Evolutionary conservation across 2,113 vertebrate genomes (phyloP).

Genomic region (Malurus elegans): DNA sequence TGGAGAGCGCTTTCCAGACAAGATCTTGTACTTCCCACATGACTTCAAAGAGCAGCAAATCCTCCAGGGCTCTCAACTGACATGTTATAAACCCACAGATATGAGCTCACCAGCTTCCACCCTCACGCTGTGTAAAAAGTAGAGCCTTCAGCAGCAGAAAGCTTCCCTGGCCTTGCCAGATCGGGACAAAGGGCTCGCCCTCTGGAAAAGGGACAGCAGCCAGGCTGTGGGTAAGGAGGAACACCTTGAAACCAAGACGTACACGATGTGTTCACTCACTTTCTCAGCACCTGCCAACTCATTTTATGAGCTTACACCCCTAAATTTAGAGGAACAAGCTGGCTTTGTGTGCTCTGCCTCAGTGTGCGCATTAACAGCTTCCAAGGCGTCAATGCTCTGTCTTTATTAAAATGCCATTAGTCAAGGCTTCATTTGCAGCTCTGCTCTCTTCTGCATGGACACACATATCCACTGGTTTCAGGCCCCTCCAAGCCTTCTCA

Average conservation of each 20-base stretch:
- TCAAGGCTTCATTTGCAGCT: neutral
- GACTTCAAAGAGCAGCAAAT: neutral
- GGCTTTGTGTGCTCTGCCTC: neutral
- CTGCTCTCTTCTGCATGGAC: neutral
- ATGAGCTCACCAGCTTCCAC: neutral
- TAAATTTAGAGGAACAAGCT: neutral
- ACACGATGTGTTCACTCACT: fast-evolving
- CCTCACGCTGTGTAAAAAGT: neutral
- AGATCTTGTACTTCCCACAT: slow-evolving; percentile 5
- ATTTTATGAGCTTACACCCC: neutral
- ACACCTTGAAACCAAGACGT: neutral
- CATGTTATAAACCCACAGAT: neutral
- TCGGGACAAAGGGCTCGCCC: neutral
- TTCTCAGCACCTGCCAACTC: neutral
- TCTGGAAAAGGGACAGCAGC: neutral
- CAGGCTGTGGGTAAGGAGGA: neutral
- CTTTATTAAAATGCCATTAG: neutral
- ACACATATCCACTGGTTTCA: neutral
- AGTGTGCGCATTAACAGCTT: neutral
- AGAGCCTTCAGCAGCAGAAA: slow-evolving; percentile 19
- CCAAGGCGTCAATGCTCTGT: neutral
- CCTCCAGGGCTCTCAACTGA: neutral
- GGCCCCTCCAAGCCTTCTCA: neutral
- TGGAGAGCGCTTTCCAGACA: neutral
- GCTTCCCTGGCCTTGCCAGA: neutral